These are phyloP conservation scores for Champsocephalus gunnari DNA, from an alignment of 2,797 vertebrate genomes.

Conservation along the genomic window DNA sequence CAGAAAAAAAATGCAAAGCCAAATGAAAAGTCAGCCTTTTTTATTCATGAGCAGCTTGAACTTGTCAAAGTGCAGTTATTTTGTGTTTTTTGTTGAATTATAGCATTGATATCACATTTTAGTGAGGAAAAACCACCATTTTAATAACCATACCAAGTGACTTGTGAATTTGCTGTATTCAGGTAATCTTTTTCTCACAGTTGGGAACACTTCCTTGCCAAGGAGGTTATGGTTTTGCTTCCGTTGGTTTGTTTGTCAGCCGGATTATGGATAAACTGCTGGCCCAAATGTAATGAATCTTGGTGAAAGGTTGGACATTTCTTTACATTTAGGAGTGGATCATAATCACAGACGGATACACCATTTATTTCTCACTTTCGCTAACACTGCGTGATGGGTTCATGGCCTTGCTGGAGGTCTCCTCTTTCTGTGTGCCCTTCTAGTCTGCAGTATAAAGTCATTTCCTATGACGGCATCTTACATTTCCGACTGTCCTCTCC, in stretches of 20 bases:
- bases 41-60: conserved; percentile 25
- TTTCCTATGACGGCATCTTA: conserved; percentile 14
- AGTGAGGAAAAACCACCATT: no score
- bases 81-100: conserved; percentile 6
- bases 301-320: no score
- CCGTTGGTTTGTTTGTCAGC: no score
- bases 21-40: conserved; percentile 9
- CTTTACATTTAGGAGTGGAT: no score
- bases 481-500: background rate
- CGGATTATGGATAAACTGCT: no score
- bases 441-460: conserved; percentile 12
- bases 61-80: conserved; percentile 11
- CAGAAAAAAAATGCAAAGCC: background rate
- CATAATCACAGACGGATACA: no score
- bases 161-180: background rate
- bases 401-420: no score
- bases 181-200: background rate
- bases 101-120: conserved; percentile 11
- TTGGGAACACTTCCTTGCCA: conserved; percentile 3
- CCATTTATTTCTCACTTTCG: no score
- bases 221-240: no score
- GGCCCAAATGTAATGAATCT: no score
- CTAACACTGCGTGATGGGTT: no score
- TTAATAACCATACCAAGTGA: background rate
- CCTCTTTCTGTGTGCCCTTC: no score